Conservation (phyloP, 2,888 invertebrate species). For the Cheilosia grossa region DNA sequence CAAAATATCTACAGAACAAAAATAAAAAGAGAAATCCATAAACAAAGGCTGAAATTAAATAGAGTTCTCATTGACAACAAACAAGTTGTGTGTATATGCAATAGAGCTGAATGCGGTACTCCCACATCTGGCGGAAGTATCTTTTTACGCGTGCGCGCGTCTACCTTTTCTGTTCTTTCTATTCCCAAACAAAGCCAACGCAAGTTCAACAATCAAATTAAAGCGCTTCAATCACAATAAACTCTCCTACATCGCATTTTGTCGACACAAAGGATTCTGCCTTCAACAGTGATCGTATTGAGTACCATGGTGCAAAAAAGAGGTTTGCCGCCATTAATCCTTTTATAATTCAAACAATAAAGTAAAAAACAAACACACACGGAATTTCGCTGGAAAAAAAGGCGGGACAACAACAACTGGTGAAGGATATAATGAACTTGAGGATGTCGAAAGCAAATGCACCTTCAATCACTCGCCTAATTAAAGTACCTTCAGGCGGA, state of each 20-base stretch:
- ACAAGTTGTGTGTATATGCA: background rate
- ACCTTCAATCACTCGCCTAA: conserved; percentile 73
- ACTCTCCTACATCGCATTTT: conserved; percentile 46
- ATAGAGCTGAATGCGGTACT: conserved; percentile 26
- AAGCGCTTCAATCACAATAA: conserved; percentile 70
- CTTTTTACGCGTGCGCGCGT: conserved; percentile 73
- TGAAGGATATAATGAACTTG: conserved; percentile 24
- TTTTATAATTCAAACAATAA: conserved; percentile 55
- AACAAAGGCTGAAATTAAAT: conserved; percentile 30
- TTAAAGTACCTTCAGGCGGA: conserved; percentile 60
- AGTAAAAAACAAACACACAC: conserved; percentile 15
- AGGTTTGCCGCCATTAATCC: conserved; percentile 74
- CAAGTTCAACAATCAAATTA: conserved; percentile 69
- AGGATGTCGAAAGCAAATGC: conserved; percentile 50
- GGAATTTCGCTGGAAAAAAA: background rate
- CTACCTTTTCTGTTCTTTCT: conserved; percentile 42
- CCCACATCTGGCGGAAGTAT: conserved; percentile 76
- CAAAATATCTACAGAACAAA: background rate
- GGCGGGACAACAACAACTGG: conserved; percentile 46
- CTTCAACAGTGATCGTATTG: conserved; percentile 2
- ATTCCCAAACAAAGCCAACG: conserved; percentile 51
- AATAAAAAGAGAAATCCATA: conserved; percentile 2
- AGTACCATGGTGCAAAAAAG: conserved; percentile 65
- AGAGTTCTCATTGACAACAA: conserved; percentile 40
- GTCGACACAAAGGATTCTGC: conserved; percentile 49